Evolutionary conservation across 2,113 vertebrate species (phyloP).

Genomic region (Eudorcas thomsonii): DNA sequence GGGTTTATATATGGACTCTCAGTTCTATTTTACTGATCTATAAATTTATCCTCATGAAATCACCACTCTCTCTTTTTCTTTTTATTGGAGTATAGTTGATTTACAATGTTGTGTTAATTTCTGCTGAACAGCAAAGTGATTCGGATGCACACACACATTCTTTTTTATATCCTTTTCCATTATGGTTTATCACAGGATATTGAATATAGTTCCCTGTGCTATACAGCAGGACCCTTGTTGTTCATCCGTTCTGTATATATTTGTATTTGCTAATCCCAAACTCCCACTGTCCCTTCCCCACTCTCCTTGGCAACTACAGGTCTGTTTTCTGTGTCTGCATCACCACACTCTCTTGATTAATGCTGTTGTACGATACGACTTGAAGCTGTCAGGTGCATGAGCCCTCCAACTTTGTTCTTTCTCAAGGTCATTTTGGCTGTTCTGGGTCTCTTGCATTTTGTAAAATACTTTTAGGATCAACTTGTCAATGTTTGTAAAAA

Average conservation of each 20-base stretch:
- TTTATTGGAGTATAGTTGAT: background rate
- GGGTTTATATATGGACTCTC: background rate
- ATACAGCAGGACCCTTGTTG: background rate
- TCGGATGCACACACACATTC: background rate
- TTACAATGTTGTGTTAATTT: background rate
- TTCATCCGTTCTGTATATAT: background rate
- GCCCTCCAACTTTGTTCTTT: background rate
- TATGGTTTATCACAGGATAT: background rate
- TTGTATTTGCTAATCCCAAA: background rate
- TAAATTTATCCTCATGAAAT: background rate
- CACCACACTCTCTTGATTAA: background rate
- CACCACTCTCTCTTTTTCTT: background rate
- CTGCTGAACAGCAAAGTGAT: background rate
- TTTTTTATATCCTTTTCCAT: background rate
- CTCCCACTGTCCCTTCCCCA: background rate
- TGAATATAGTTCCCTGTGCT: background rate
- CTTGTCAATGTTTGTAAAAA: background rate
- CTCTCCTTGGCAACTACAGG: background rate
- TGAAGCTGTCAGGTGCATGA: background rate
- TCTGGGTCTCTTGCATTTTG: background rate
- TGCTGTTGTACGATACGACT: background rate
- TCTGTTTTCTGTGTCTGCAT: background rate
- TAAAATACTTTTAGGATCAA: background rate
- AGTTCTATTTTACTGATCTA: background rate
- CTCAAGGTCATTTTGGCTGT: background rate